Base-by-base conservation (phyloP, 2,113 vertebrate species). In the Lepisosteus osseus region DNA sequence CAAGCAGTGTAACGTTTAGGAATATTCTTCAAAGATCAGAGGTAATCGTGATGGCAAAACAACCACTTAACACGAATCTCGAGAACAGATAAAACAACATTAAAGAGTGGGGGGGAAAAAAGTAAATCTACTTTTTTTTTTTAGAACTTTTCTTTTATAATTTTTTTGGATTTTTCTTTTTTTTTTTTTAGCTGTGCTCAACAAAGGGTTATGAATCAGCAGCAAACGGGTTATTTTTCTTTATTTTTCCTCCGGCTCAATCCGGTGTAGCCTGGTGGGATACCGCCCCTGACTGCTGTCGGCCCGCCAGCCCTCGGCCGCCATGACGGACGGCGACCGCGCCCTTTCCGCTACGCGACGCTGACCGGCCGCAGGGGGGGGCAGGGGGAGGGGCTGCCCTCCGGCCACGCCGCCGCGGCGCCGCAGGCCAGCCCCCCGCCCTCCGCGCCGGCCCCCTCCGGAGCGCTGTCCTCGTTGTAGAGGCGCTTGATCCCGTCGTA, bases 401-500 rank as follows among this genome's bases (percentile, higher is more conserved):
- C 94, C 82, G 91, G 92, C 83, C 87, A 81, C 1, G 90, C 84
- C 59, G 87, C 72, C 55, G 87, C 86, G 62, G 90, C 77, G 57
- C 88, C 78, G 67, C 91, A 92, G 15, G 76, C 85, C 54, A 80
- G 80, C 75, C 80, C 80, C 80, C 83, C n/a, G 57, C 15, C 86
- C 74, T 92, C 92, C 15, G 83, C 73, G 44, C 76, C 67, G 76
- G 57, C 84, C 41, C 80, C 90, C 78, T 95, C 93, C 1, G 90
- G 91, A 74, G 84, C 75, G 1, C 62, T 17, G 2, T 98, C 96
- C 82, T 99, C 97, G 0, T 98, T 99, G 90, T 98, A 99, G 55
- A 98, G 95, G 44, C 96, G 94, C 73, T 98, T 98, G 90, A 99
- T 98, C 12, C 93, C 95, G 0, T 98, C 97, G 0, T 94, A 99